phyloP scores from a whole-genome alignment of 2,113 vertebrate genomes.

The Dissostichus mawsoni region DNA sequence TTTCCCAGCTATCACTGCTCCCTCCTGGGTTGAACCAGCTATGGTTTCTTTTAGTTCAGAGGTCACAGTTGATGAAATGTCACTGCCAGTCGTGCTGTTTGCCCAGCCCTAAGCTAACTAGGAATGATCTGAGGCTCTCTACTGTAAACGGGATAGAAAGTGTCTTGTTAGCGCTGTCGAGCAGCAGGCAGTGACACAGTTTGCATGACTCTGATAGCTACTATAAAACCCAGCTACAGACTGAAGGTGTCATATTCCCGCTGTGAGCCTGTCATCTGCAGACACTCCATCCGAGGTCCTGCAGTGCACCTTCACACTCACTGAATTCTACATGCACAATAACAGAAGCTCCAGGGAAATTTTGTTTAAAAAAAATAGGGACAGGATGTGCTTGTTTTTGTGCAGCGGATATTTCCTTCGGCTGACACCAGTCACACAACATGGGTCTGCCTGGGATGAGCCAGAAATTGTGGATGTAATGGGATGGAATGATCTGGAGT shows the following conservation, averaged over 20 bases:
- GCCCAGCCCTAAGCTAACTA: not conserved
- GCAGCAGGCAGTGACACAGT: conserved; percentile 3
- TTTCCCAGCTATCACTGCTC: conserved; percentile 68
- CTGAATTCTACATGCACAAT: conserved; percentile 17
- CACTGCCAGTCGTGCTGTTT: conserved; percentile 27
- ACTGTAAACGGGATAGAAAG: conserved; percentile 4
- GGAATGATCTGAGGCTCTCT: conserved; percentile 1
- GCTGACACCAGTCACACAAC: conserved; percentile 44
- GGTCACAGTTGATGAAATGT: conserved; percentile 62
- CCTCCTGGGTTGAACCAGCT: conserved; percentile 40
- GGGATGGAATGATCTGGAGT: conserved; percentile 59
- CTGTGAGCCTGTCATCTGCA: conserved; percentile 46
- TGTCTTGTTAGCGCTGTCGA: conserved; percentile 12
- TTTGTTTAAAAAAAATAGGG: not conserved
- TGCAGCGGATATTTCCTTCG: conserved; percentile 27
- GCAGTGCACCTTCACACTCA: conserved; percentile 40
- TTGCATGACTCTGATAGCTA: not conserved
- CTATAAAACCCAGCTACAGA: conserved; percentile 12
- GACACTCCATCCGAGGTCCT: not conserved
- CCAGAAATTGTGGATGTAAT: conserved; percentile 55
- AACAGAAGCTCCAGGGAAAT: conserved; percentile 12
- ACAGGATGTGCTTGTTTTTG: conserved; percentile 21
- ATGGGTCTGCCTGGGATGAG: conserved; percentile 26
- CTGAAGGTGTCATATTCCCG: conserved; percentile 20
- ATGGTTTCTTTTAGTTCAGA: conserved; percentile 60